phyloP scores from a whole-genome alignment of 2,113 vertebrate genomes.

The Chaenogobius annularis region DNA sequence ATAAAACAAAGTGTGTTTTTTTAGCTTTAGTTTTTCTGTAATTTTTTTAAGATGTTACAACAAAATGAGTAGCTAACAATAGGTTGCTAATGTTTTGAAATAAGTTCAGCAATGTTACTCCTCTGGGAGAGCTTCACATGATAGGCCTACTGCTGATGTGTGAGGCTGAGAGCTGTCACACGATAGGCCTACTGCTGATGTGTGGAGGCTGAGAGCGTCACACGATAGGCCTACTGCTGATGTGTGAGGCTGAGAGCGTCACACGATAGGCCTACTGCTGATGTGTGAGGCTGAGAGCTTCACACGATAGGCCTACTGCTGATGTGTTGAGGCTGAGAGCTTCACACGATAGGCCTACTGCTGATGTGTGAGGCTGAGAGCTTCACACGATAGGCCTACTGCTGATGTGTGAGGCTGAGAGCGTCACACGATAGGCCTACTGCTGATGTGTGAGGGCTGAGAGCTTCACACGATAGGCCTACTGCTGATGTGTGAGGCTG shows the following conservation, averaged over 20 bases:
- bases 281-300: slow-evolving; percentile 57
- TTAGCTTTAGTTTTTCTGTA: background rate
- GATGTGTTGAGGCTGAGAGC: slow-evolving; percentile 36
- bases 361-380: background rate
- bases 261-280: too few species aligned
- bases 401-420: background rate
- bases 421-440: slow-evolving; percentile 38
- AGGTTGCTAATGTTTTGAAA: background rate
- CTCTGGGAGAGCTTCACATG: background rate
- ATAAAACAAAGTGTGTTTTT: background rate
- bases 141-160: background rate
- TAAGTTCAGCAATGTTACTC: too few species aligned
- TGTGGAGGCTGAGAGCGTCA: slow-evolving; percentile 40
- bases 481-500: background rate
- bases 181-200: background rate
- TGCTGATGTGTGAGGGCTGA: background rate
- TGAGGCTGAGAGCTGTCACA: slow-evolving; percentile 74
- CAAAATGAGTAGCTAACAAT: background rate
- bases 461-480: slow-evolving; percentile 72
- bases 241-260: slow-evolving; percentile 39
- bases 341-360: slow-evolving; percentile 67
- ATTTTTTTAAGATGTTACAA: background rate
- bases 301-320: slow-evolving; percentile 53
- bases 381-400: slow-evolving; percentile 72
- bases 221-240: too few species aligned